Evolutionary conservation across 2,888 invertebrate species (phyloP), one percentile per base, ranked within the genome.

Genomic region (Drosophila gaucha): DNA sequence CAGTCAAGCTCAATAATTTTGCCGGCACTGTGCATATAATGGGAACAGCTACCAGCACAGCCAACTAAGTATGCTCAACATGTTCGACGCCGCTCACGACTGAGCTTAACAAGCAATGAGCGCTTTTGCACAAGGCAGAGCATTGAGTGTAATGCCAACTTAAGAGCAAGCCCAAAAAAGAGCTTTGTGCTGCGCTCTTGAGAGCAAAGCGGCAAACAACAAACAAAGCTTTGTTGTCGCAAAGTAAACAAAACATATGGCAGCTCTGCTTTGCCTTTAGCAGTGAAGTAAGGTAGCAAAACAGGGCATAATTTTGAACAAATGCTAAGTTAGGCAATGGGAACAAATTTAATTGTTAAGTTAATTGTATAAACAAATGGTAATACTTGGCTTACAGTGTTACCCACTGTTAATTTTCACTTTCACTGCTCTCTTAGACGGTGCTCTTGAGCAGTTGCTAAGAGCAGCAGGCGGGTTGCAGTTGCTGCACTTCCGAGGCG

Each of bases 221-320:
- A 46, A n/a, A 46, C 30, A 30, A 57, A 58, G 36, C 36, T n/a
- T 44, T 75, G 64, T 68, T 74, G 70, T 55, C 12, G 14, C 18
- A 38, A 6, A 26, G 67, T 66, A 75, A 74, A 71, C 71, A 71
- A 75, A 74, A 64, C 74, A 74, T 74, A 74, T 75, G 76, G 66
- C 35, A 73, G 28, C 24, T 50, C 4, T n/a, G 28, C n/a, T 2
- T 20, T 26, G n/a, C 3, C 18, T 4, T 3, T 6, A 26, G 33
- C 24, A 12, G 8, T 16, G 51, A 41, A 36, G 14, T 10, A 20
- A 39, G 30, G 14, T 22, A 30, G 18, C 28, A 38, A 39, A 9
- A 12, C 33, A 31, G 8, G 16, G 38, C 6, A 16, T 35, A 51
- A 33, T 36, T 49, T 66, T 52, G 41, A 12, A 26, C 12, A 46